A percentile compares a stretch with the other conserved stretches of the same genome.
Conservation (phyloP, 2,113 vertebrate species). For the Furnarius figulus region DNA sequence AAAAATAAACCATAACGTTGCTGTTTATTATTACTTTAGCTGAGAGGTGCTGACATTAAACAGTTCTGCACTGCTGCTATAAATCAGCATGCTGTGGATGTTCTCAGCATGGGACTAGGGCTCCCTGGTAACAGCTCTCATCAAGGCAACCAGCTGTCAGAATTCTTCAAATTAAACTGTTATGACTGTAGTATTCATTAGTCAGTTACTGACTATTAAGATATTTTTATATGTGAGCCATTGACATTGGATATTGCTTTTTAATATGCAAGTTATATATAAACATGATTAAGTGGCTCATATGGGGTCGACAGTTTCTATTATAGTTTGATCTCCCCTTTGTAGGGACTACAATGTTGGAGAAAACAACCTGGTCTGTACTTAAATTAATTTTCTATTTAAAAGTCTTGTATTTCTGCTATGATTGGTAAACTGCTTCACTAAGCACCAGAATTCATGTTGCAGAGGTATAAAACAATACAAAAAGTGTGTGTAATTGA, state of each 20-base stretch:
- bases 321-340: slow-evolving; percentile 25
- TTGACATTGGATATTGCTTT: slow-evolving; percentile 75
- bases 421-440: slow-evolving; percentile 36
- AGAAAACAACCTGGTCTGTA: neutral
- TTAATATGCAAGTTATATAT: slow-evolving; percentile 77
- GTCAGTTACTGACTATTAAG: slow-evolving; percentile 81
- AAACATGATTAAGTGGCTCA: slow-evolving; percentile 71
- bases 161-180: slow-evolving; percentile 84
- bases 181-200: slow-evolving; percentile 82
- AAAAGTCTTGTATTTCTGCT: slow-evolving; percentile 41
- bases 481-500: neutral
- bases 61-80: slow-evolving; percentile 81
- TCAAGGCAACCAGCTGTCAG: slow-evolving; percentile 82
- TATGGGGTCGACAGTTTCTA: slow-evolving; percentile 33
- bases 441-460: slow-evolving; percentile 29
- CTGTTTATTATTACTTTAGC: slow-evolving; percentile 84
- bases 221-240: slow-evolving; percentile 79
- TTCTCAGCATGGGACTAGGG: slow-evolving; percentile 76
- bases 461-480: slow-evolving; percentile 20
- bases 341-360: neutral
- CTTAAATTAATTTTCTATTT: slow-evolving; percentile 43
- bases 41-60: slow-evolving; percentile 85
- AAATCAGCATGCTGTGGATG: slow-evolving; percentile 82
- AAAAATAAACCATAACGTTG: slow-evolving; percentile 83
- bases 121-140: slow-evolving; percentile 82